phyloP scores from a whole-genome alignment of 2,113 vertebrate species.

The Zosterops borbonicus region DNA sequence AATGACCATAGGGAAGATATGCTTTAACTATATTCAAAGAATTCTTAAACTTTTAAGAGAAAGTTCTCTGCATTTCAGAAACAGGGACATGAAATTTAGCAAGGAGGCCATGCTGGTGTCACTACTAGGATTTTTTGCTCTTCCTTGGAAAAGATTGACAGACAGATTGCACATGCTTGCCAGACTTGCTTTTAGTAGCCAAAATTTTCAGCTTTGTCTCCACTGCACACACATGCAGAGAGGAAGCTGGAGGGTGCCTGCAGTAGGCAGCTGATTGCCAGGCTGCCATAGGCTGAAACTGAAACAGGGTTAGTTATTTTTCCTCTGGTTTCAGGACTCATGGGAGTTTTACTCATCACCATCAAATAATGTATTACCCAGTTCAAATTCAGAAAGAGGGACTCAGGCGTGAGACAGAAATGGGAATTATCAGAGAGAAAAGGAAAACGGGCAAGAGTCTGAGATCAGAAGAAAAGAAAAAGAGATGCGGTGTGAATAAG shows the following conservation, averaged over 20 bases:
- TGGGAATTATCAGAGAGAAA: background rate
- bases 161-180: background rate
- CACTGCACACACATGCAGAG: background rate
- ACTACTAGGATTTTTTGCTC: background rate
- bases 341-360: background rate
- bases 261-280: background rate
- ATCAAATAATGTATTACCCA: background rate
- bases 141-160: background rate
- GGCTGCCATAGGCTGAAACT: background rate
- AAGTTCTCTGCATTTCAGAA: constrained; percentile 3
- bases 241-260: background rate
- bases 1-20: background rate
- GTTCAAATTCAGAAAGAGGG: background rate
- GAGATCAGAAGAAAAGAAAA: background rate
- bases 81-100: background rate
- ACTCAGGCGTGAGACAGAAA: background rate
- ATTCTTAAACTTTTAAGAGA: background rate
- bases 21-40: background rate
- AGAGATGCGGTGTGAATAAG: background rate
- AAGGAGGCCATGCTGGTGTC: background rate
- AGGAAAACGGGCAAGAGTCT: background rate
- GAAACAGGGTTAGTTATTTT: background rate
- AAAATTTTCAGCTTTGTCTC: background rate
- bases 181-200: background rate
- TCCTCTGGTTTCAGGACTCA: background rate